phyloP scores from a whole-genome alignment of 2,113 vertebrate genomes.

The Echinops telfairi region DNA sequence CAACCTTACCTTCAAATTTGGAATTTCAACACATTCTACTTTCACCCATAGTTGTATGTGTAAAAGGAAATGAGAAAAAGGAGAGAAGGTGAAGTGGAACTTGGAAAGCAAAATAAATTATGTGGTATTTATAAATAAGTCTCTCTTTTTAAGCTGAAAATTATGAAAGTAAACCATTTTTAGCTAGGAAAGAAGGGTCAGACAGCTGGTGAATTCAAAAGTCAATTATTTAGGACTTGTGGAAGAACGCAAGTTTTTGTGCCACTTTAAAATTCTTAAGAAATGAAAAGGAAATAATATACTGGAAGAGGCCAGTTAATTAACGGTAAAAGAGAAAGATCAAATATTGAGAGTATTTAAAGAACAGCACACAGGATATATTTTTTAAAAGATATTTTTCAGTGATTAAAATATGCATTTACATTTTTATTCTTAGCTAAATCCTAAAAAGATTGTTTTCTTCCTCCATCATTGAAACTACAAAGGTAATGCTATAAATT shows the following conservation, averaged over 20 bases:
- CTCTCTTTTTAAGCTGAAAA: conserved; percentile 6
- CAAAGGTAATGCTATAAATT: neutral
- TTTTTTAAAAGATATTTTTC: neutral
- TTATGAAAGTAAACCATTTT: conserved; percentile 4
- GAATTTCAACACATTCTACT: conserved; percentile 9
- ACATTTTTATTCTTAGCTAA: neutral
- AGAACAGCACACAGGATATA: neutral
- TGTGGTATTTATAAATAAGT: neutral
- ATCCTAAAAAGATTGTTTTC: conserved; percentile 11
- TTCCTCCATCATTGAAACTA: neutral
- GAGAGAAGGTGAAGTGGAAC: neutral
- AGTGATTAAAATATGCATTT: conserved; percentile 31
- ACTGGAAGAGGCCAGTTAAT: neutral
- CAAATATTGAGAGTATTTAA: neutral
- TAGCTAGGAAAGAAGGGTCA: neutral
- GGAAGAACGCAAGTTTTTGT: conserved; percentile 35
- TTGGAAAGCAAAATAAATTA: conserved; percentile 1
- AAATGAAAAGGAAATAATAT: neutral
- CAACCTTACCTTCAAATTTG: conserved; percentile 22
- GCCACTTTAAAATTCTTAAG: neutral
- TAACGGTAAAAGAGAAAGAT: neutral
- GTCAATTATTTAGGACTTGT: neutral
- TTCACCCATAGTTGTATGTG: conserved; percentile 17
- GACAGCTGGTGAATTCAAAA: conserved; percentile 25
- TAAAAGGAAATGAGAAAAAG: conserved; percentile 23